A percentile compares a stretch with the other conserved stretches of the same genome.
Evolutionary conservation across 2,113 vertebrate genomes (phyloP).

Genomic region (Colistium nudipinnis): DNA sequence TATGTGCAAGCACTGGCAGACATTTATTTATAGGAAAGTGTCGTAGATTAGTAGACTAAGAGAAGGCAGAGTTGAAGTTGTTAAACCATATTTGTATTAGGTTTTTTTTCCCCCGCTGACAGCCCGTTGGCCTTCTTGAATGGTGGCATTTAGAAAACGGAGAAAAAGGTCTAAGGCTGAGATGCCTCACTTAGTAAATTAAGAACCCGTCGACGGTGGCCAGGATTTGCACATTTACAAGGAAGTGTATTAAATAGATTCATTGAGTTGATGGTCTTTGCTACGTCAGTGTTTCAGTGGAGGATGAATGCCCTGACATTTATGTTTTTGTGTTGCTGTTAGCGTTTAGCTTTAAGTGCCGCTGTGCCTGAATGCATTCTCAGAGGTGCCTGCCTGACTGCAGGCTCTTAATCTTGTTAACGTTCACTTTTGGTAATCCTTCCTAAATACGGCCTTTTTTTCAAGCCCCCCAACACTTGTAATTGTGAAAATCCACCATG

Average conservation of each 20-base stretch:
- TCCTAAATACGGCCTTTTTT: neutral
- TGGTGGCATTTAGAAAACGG: constrained; percentile 5
- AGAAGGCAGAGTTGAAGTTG: constrained; percentile 20
- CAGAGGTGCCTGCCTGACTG: neutral
- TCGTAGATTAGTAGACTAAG: constrained; percentile 20
- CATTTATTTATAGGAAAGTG: constrained; percentile 27
- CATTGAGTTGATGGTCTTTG: neutral
- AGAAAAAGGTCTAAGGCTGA: constrained; percentile 22
- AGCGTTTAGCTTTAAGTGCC: neutral
- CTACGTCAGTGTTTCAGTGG: neutral
- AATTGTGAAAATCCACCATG: neutral
- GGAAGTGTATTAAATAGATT: neutral
- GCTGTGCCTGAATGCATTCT: too few species aligned
- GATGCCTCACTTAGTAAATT: constrained; percentile 9
- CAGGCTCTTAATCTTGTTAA: neutral
- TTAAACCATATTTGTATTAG: constrained; percentile 24
- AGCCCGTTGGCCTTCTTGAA: constrained; percentile 13
- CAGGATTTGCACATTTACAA: constrained; percentile 4
- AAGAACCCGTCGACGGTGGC: neutral
- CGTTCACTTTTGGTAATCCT: constrained; percentile 1
- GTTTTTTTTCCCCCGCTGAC: constrained; percentile 18
- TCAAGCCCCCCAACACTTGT: neutral
- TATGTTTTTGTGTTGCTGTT: neutral
- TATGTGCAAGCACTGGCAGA: constrained; percentile 9
- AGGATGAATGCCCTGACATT: neutral